Conservation (phyloP, 1,140 invertebrate genomes). For the Cherax destructor region DNA sequence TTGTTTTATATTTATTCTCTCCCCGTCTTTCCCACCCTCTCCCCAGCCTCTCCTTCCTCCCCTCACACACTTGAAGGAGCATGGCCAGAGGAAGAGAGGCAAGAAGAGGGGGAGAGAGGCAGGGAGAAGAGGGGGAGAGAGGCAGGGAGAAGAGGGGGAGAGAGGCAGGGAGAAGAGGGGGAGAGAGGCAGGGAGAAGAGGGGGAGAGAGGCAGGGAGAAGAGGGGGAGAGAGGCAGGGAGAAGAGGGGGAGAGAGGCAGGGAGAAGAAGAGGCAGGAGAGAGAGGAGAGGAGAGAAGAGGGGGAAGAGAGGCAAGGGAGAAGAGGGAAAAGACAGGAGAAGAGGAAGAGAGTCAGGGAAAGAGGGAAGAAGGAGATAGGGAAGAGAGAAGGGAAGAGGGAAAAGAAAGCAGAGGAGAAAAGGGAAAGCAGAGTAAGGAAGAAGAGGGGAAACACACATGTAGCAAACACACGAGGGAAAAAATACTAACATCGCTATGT, state of each 20-base stretch:
- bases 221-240: too few relatives aligned
- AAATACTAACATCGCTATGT: neutral
- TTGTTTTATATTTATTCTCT: too few relatives aligned
- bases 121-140: too few relatives aligned
- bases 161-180: too few relatives aligned
- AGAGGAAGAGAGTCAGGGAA: too few relatives aligned
- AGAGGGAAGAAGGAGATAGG: neutral
- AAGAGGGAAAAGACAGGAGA: neutral
- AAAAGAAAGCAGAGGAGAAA: neutral
- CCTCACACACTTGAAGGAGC: too few relatives aligned
- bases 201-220: neutral
- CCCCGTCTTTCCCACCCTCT: too few relatives aligned
- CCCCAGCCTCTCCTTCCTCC: neutral
- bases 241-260: neutral
- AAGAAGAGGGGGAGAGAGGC: too few relatives aligned
- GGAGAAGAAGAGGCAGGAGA: neutral
- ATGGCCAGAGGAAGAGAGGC: too few relatives aligned
- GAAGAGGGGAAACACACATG: neutral
- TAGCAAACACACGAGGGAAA: neutral
- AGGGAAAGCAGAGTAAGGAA: conserved; percentile 14
- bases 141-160: too few relatives aligned
- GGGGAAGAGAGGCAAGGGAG: conserved; percentile 21
- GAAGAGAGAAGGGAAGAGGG: neutral
- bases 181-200: too few relatives aligned
- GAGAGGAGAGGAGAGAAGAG: neutral